Evolutionary conservation across 1,140 invertebrate genomes (phyloP).

Genomic region (Rhyacophila brunnea): DNA sequence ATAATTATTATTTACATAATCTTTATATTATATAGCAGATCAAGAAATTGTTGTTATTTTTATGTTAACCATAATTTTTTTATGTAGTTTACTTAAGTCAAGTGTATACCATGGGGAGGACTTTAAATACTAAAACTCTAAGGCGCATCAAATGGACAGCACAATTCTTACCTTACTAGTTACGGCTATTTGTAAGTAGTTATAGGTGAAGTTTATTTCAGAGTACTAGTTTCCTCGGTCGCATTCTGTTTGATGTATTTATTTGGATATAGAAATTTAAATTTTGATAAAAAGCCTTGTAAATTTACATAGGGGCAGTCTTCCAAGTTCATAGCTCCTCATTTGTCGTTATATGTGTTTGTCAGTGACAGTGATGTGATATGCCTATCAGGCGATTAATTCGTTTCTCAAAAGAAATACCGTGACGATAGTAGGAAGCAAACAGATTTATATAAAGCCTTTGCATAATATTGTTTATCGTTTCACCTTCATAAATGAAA

Average conservation of each 20-base stretch:
- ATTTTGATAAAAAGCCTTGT: conserved; percentile 29
- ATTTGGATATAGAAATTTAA: conserved; percentile 25
- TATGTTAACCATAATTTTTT: conserved; percentile 19
- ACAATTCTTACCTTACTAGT: conserved; percentile 32
- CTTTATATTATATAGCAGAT: conserved; percentile 24
- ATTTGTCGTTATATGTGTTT: conserved; percentile 39
- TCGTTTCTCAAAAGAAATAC: no score
- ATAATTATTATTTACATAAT: conserved; percentile 20
- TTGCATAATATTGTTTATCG: not conserved
- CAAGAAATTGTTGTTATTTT: conserved; percentile 25
- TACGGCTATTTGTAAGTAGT: conserved; percentile 24
- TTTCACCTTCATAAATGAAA: conserved; percentile 9
- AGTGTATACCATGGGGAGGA: conserved; percentile 30
- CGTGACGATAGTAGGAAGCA: no score
- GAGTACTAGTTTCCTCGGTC: conserved; percentile 17
- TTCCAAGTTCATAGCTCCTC: conserved; percentile 34
- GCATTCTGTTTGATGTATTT: conserved; percentile 34
- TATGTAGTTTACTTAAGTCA: conserved; percentile 27
- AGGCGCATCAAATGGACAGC: conserved; percentile 36
- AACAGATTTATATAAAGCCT: no score
- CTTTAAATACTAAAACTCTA: conserved; percentile 19
- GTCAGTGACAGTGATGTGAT: conserved; percentile 16
- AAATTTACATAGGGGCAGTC: conserved; percentile 31
- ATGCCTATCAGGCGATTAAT: not conserved
- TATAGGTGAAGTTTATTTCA: conserved; percentile 9